Percentiles rank a stretch among this genome's conserved stretches.
Conservation (phyloP, 2,113 vertebrate species). For the Pionites leucogaster region DNA sequence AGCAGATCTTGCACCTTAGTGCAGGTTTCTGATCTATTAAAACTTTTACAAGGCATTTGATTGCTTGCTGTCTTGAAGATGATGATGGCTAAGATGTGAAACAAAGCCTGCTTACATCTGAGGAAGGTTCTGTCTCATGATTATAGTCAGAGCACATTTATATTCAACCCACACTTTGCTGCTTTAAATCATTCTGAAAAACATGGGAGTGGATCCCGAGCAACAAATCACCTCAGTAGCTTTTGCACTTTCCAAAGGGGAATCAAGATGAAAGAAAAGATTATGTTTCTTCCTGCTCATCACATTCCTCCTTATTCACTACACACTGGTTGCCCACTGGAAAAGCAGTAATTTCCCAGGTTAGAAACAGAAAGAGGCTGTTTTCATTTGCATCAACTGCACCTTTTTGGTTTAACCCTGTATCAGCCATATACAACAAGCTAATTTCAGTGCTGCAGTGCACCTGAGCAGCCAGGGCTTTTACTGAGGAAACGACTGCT, state of each 20-base stretch:
- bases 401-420: not conserved
- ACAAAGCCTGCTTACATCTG: not conserved
- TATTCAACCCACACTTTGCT: not conserved
- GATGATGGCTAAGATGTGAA: not conserved
- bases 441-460: not conserved
- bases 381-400: not conserved
- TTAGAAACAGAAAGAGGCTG: not conserved
- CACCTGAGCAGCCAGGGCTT: not conserved
- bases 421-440: not conserved
- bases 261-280: not conserved
- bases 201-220: not conserved
- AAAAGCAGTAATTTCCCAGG: not conserved
- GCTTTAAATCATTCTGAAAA: not conserved
- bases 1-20: not conserved
- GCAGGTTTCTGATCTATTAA: not conserved
- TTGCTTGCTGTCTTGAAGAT: not conserved
- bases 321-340: not conserved
- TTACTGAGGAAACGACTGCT: not conserved
- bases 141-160: not conserved
- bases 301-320: not conserved
- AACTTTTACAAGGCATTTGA: not conserved
- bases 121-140: not conserved
- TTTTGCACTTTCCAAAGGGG: not conserved
- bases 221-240: not conserved
- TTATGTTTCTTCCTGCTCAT: not conserved